A percentile compares a stretch with the other conserved stretches of the same genome.
phyloP scores from a whole-genome alignment of 2,888 invertebrate species.

The Lasiommata megera region DNA sequence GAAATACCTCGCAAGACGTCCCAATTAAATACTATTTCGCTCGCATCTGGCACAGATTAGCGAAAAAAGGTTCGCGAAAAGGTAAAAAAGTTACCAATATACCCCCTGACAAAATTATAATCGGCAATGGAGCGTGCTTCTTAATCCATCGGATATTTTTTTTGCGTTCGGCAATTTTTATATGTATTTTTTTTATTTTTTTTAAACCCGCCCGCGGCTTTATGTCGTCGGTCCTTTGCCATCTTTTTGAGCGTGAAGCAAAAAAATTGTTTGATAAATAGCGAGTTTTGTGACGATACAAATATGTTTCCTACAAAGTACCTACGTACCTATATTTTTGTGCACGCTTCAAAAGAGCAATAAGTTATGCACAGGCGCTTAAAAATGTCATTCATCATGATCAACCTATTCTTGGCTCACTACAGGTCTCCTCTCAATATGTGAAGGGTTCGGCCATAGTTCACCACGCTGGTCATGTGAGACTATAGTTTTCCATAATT shows the following conservation, averaged over 20 bases:
- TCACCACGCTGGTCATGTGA: no score
- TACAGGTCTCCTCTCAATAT: no score
- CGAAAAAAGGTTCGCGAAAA: conserved; percentile 43
- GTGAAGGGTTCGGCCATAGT: no score
- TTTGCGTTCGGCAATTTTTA: conserved; percentile 41
- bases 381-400: no score
- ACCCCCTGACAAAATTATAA: conserved; percentile 57
- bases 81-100: conserved; percentile 45
- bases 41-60: conserved; percentile 59
- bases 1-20: conserved; percentile 39
- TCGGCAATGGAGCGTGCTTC: conserved; percentile 71
- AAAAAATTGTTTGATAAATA: conserved; percentile 26
- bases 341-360: not conserved
- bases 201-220: conserved; percentile 37
- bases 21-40: conserved; percentile 69
- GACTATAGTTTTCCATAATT: no score
- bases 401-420: no score
- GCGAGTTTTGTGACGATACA: conserved; percentile 12
- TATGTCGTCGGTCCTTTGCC: conserved; percentile 51
- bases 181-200: conserved; percentile 25
- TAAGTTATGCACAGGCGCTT: no score
- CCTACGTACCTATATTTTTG: not conserved
- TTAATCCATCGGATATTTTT: conserved; percentile 60
- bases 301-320: not conserved
- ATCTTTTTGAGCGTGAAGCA: conserved; percentile 42